Percentiles rank a stretch among this genome's conserved stretches.
phyloP scores from a whole-genome alignment of 1,140 invertebrate species.

The Protaetia brevitarsis region DNA sequence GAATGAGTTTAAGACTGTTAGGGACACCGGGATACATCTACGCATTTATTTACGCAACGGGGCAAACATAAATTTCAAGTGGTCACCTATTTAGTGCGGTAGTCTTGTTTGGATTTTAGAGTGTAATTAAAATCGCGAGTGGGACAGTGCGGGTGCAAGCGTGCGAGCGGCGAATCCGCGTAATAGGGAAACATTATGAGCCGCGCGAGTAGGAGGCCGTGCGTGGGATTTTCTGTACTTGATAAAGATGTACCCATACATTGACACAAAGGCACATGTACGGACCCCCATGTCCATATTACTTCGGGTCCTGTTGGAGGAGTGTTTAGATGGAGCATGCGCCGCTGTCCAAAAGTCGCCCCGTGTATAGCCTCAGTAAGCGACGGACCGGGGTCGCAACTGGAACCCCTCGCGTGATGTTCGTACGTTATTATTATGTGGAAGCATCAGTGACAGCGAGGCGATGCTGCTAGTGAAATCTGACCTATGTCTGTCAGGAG shows the following conservation, averaged over 20 bases:
- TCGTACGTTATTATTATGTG: conserved; percentile 33
- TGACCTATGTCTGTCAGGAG: conserved; percentile 51
- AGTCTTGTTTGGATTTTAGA: background rate
- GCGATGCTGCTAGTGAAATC: conserved; percentile 46
- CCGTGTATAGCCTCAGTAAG: conserved; percentile 36
- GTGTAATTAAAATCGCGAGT: background rate
- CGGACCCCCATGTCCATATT: conserved; percentile 2
- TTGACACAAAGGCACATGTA: background rate
- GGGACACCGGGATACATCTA: no score
- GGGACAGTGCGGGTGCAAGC: background rate
- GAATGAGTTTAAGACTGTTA: no score
- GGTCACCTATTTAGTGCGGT: no score
- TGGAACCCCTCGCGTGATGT: conserved; percentile 45
- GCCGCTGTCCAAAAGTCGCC: conserved; percentile 23
- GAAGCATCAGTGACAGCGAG: conserved; percentile 42
- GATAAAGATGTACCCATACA: conserved; percentile 3
- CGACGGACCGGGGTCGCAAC: conserved; percentile 45
- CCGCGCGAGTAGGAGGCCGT: conserved; percentile 4
- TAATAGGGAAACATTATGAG: conserved; percentile 6
- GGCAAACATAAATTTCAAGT: no score
- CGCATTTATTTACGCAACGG: no score
- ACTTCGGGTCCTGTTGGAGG: conserved; percentile 5
- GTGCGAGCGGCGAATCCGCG: background rate
- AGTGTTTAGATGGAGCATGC: conserved; percentile 31
- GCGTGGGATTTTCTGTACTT: conserved; percentile 1